A percentile compares a stretch with the other conserved stretches of the same genome.
Conservation (phyloP, 2,797 vertebrate genomes). For the Poeciliopsis paucimaculata region DNA sequence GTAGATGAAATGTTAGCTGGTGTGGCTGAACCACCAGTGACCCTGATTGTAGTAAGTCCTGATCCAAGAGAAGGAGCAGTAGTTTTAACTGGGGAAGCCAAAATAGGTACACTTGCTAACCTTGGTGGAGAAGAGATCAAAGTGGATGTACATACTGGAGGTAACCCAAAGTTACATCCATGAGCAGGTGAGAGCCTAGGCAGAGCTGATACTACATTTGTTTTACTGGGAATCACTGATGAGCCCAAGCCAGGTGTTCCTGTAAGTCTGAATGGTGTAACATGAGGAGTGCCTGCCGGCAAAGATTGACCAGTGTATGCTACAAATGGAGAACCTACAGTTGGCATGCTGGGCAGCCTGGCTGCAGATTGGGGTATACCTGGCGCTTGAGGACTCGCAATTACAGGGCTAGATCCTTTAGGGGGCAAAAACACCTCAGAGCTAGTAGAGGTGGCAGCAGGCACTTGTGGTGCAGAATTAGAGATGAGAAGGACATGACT, state of each 20-base stretch:
- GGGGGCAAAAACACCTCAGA: constrained; percentile 45
- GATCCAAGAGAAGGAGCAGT: constrained; percentile 36
- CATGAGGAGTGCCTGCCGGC: constrained; percentile 37
- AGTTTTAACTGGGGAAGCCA: constrained; percentile 46
- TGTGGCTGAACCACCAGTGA: constrained; percentile 27
- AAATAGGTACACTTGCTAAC: constrained; percentile 35
- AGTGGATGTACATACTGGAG: constrained; percentile 36
- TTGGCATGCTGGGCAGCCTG: constrained; percentile 50
- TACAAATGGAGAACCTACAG: constrained; percentile 51
- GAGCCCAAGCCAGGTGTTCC: constrained; percentile 34
- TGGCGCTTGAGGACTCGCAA: constrained; percentile 48
- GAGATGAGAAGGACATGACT: constrained; percentile 93
- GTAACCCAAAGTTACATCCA: constrained; percentile 34
- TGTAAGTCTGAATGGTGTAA: constrained; percentile 31
- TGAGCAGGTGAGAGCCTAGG: constrained; percentile 40
- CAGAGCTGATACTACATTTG: constrained; percentile 57
- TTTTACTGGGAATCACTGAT: constrained; percentile 46
- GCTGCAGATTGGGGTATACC: constrained; percentile 48
- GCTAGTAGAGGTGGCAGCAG: constrained; percentile 54
- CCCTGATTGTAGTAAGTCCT: constrained; percentile 26
- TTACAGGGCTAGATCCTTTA: constrained; percentile 60
- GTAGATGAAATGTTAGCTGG: constrained; percentile 39
- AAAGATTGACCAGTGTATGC: constrained; percentile 51
- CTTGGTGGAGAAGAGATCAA: constrained; percentile 42
- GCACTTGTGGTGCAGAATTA: constrained; percentile 72